Conservation (phyloP, 1,140 invertebrate species). For the Bacillus rossius region DNA sequence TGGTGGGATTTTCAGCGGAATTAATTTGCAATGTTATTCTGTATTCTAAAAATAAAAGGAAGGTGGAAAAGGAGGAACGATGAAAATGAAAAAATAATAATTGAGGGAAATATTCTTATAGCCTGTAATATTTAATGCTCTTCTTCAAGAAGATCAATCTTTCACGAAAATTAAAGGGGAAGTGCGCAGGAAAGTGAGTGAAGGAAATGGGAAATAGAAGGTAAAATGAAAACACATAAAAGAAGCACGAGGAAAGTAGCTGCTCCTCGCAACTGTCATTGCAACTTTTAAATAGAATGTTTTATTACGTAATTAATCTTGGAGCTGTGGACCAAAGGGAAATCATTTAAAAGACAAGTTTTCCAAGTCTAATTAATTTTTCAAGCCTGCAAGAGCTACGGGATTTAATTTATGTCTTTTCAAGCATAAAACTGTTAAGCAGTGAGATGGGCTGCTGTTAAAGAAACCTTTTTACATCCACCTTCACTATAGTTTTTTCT, state of each 20-base stretch:
- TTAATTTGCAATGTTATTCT: no score
- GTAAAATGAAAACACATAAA: neutral
- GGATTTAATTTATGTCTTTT: slow-evolving; percentile 16
- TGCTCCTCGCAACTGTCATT: slow-evolving; percentile 6
- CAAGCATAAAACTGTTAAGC: slow-evolving; percentile 8
- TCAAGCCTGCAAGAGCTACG: slow-evolving; percentile 9
- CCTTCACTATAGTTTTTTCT: no score
- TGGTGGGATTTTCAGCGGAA: no score
- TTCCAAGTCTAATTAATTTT: slow-evolving; percentile 13
- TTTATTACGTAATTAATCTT: slow-evolving; percentile 15
- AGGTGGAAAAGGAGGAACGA: no score
- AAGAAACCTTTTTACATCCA: neutral
- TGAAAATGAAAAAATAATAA: no score
- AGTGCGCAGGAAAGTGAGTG: no score
- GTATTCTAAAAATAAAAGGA: no score
- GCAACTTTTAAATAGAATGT: slow-evolving; percentile 14
- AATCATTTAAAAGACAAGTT: slow-evolving; percentile 16
- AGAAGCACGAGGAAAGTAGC: slow-evolving; percentile 1
- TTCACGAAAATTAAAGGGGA: no score
- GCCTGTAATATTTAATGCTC: no score
- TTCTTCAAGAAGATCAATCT: no score
- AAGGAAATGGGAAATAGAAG: no score
- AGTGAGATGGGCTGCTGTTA: neutral
- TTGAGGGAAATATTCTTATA: no score
- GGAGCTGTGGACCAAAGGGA: neutral